phyloP scores from a whole-genome alignment of 2,797 vertebrate species.

The Hirundo rustica region DNA sequence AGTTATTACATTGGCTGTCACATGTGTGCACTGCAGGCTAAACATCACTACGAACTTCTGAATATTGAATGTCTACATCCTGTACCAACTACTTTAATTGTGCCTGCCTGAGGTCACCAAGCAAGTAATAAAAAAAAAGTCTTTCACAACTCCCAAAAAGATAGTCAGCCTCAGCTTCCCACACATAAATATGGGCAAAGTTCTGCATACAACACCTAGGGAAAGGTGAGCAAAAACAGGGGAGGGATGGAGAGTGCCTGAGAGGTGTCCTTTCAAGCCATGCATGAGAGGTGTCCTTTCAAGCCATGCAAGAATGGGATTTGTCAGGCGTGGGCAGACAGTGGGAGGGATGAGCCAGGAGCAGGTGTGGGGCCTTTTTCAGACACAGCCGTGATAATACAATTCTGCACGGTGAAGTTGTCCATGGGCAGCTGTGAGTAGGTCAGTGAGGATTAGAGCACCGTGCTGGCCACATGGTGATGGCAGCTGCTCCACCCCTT shows the following conservation, averaged over 20 bases:
- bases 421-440: background rate
- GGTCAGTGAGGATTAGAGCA: background rate
- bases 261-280: background rate
- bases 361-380: background rate
- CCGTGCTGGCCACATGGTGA: rapidly evolving
- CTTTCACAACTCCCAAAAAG: background rate
- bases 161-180: background rate
- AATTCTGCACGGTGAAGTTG: background rate
- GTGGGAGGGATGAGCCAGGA: background rate
- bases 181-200: background rate
- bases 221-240: background rate
- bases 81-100: background rate
- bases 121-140: background rate
- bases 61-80: background rate
- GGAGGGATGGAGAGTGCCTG: rapidly evolving
- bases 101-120: background rate
- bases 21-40: rapidly evolving
- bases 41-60: background rate
- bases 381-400: rapidly evolving
- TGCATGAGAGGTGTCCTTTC: background rate
- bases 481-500: background rate
- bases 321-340: background rate
- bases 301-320: background rate
- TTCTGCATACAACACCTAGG: background rate
- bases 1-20: background rate